Evolutionary conservation across 2,797 vertebrate genomes (phyloP).

Genomic region (Eutrigla gurnardus): DNA sequence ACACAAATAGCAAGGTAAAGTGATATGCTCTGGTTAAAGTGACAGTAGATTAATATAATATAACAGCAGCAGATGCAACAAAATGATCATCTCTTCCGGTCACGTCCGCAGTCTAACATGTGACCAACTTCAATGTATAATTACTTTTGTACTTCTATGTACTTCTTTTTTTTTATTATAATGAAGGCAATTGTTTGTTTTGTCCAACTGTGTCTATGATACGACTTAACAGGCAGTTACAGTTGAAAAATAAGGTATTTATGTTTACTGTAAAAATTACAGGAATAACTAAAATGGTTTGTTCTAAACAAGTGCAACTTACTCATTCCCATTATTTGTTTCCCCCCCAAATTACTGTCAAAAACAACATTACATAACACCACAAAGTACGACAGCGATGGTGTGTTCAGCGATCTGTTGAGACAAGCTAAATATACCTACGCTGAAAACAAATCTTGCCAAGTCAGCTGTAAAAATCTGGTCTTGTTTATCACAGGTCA

Average conservation of each 20-base stretch:
- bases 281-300: background rate
- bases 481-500: constrained; percentile 16
- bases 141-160: background rate
- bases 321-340: background rate
- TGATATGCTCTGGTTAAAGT: background rate
- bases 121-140: background rate
- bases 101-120: background rate
- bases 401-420: background rate
- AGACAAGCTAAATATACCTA: background rate
- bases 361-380: background rate
- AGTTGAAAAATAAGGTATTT: background rate
- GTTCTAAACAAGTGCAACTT: background rate
- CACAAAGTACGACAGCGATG: background rate
- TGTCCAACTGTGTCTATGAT: background rate
- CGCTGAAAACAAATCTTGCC: constrained; percentile 8
- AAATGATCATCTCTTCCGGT: background rate
- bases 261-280: constrained; percentile 17
- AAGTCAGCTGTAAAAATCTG: constrained; percentile 4
- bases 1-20: background rate
- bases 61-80: background rate
- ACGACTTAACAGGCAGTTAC: background rate
- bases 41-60: background rate
- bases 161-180: background rate
- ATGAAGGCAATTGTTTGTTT: background rate
- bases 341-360: background rate